Conservation (phyloP, 2,888 invertebrate species). For the Idaea aversata region DNA sequence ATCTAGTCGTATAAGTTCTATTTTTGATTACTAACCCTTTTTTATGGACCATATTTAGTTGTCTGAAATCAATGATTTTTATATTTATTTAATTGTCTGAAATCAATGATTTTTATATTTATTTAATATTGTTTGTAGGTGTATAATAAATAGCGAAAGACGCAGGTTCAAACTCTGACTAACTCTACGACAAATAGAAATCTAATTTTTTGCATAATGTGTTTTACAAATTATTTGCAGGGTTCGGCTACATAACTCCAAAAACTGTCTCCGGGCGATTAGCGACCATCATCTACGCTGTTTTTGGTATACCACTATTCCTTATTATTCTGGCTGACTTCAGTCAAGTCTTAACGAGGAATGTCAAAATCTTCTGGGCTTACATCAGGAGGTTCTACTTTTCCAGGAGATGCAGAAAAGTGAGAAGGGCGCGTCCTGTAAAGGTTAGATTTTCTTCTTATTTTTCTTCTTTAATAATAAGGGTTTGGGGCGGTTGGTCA, state of each 20-base stretch:
- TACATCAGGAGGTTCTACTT: constrained; percentile 91
- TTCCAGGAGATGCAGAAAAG: constrained; percentile 90
- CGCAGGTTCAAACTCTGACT: background rate
- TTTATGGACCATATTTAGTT: too few relatives aligned
- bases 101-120: too few relatives aligned
- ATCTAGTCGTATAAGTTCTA: too few relatives aligned
- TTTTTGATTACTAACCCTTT: too few relatives aligned
- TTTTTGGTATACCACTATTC: constrained; percentile 97
- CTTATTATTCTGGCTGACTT: constrained; percentile 96
- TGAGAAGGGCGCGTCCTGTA: constrained; percentile 86
- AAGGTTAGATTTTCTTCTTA: constrained; percentile 74
- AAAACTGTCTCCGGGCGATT: constrained; percentile 91
- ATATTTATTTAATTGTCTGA: too few relatives aligned
- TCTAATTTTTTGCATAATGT: background rate
- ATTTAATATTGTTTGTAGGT: background rate
- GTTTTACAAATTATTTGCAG: constrained; percentile 73
- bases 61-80: too few relatives aligned
- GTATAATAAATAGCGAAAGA: background rate
- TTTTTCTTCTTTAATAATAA: too few relatives aligned
- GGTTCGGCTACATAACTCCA: constrained; percentile 98
- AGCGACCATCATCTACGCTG: constrained; percentile 95
- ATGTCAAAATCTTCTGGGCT: constrained; percentile 94
- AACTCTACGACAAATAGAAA: too few relatives aligned
- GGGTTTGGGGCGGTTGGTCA: too few relatives aligned
- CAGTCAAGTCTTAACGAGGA: constrained; percentile 94